These are phyloP conservation scores for Hypothenemus hampei DNA, from an alignment of 1,140 invertebrate species.

Conservation along the genomic window DNA sequence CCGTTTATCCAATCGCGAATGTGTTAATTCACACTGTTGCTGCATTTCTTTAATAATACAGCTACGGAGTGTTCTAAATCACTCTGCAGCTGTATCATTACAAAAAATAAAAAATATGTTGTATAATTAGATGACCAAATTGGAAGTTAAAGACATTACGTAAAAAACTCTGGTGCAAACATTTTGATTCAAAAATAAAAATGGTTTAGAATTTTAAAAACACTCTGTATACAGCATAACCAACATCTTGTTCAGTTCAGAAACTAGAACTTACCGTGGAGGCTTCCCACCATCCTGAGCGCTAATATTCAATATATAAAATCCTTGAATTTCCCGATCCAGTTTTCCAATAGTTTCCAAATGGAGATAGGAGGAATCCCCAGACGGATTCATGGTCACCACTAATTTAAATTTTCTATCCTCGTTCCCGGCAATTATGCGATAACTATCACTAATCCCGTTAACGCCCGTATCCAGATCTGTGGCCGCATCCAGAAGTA, in stretches of 20 bases:
- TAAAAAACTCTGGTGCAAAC: too few species aligned
- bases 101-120: too few species aligned
- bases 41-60: too few species aligned
- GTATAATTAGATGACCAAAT: too few species aligned
- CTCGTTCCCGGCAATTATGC: conserved; percentile 80
- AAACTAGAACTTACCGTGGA: conserved; percentile 41
- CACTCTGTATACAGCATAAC: too few species aligned
- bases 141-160: too few species aligned
- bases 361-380: conserved; percentile 83
- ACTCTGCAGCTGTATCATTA: too few species aligned
- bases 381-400: conserved; percentile 81
- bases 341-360: conserved; percentile 84
- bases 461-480: conserved; percentile 83
- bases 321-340: conserved; percentile 79
- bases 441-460: conserved; percentile 80
- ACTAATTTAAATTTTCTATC: conserved; percentile 82
- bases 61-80: too few species aligned
- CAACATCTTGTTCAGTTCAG: not conserved
- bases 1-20: too few species aligned
- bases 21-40: too few species aligned
- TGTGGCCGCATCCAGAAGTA: conserved; percentile 81
- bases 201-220: too few species aligned
- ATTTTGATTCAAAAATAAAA: too few species aligned
- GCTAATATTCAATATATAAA: conserved; percentile 84
- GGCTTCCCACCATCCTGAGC: conserved; percentile 81